Evolutionary conservation across 2,888 invertebrate genomes (phyloP), one percentile per base, ranked within the genome.

Genomic region (Temnothorax rugatulus): DNA sequence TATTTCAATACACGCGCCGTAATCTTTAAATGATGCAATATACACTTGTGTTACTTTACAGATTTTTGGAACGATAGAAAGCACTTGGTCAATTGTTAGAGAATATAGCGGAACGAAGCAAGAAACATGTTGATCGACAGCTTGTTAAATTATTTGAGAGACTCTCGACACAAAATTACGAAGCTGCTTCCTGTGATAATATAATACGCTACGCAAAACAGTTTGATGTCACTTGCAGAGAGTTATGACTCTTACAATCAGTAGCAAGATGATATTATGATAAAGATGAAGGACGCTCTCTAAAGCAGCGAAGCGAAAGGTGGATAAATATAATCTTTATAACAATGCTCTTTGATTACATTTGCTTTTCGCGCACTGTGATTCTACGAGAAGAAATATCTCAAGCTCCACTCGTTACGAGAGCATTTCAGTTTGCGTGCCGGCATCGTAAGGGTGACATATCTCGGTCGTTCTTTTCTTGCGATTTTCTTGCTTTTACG

Each of bases 51-150:
- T 77, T 71, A 29, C 34, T 52, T 73, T 25, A 15, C 64, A 93
- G 93, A 50, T 90, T 69, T 89, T 89, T 52, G 92, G 92, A 34
- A 79, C 79, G 1, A 61, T 82, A 25, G 89, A 91, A 59, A 91
- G 90, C 74, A 38, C 84, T 8, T 54, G 81, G 41, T 76, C 88
- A n/a, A 91, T 92, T 54, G 38, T 91, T 44, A 85, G 66, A 50
- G 83, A 86, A 34, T 92, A 90, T 21, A 41, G 50, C 0, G 83
- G 29, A 1, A 74, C 1, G 8, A 82, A 81, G 38, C 54, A 83
- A 41, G 38, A 83, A 13, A 79, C 52, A 29, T 89, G 88, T 38
- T 88, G 68, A 89, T 47, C 2, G 25, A 15, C 9, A 21, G 13
- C 11, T 9, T n/a, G 18, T 47, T 8, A 29, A 64, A 50, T 13